Conservation (phyloP, 2,888 invertebrate genomes). For the Colostygia pectinataria region DNA sequence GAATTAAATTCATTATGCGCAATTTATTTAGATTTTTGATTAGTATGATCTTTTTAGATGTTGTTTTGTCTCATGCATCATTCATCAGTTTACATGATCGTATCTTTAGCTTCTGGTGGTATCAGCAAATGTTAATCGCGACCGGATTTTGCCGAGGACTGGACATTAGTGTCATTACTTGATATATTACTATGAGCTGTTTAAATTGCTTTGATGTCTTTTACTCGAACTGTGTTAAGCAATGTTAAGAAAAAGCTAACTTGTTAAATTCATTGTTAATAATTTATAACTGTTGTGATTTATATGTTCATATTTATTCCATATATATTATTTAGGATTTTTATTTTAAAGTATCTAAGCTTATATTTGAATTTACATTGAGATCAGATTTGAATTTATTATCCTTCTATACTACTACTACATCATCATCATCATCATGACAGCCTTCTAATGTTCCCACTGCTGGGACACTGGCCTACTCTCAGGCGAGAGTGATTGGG, state of each 20-base stretch:
- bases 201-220: constrained; percentile 41
- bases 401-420: too few species aligned
- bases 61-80: constrained; percentile 60
- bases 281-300: too few species aligned
- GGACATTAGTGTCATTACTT: constrained; percentile 63
- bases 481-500: too few species aligned
- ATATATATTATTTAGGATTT: too few species aligned
- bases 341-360: too few species aligned
- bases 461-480: too few species aligned
- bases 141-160: constrained; percentile 60
- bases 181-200: constrained; percentile 56
- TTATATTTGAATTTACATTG: too few species aligned
- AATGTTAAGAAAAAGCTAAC: too few species aligned
- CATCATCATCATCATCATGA: too few species aligned
- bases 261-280: neutral
- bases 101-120: constrained; percentile 72
- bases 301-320: too few species aligned
- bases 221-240: constrained; percentile 28
- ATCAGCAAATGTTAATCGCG: constrained; percentile 70
- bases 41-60: constrained; percentile 21
- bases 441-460: too few species aligned
- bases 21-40: constrained; percentile 21
- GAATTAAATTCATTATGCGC: constrained; percentile 32
- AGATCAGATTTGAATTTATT: too few species aligned
- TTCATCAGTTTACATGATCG: constrained; percentile 67